Evolutionary conservation across 2,113 vertebrate genomes (phyloP).

Genomic region (Cottus gobio): DNA sequence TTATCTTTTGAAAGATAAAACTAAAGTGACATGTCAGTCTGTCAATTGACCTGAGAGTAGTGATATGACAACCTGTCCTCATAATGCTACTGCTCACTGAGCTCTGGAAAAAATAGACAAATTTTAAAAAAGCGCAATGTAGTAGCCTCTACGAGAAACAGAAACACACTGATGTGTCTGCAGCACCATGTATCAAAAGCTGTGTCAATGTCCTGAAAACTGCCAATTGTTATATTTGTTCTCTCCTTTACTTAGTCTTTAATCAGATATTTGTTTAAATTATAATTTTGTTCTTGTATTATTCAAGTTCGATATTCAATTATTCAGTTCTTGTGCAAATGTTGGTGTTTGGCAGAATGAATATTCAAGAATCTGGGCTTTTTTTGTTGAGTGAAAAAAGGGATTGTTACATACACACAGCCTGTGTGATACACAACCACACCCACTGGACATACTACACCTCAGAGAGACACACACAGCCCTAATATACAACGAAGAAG

Average conservation of each 20-base stretch:
- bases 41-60: neutral
- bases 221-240: neutral
- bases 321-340: neutral
- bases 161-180: neutral
- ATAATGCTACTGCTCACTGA: conserved; percentile 17
- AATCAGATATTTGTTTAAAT: neutral
- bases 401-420: neutral
- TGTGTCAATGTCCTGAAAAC: neutral
- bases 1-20: neutral
- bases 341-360: neutral
- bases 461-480: conserved; percentile 26
- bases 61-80: conserved; percentile 6
- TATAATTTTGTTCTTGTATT: neutral
- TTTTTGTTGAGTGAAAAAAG: neutral
- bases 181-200: neutral
- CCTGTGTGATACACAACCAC: conserved; percentile 14
- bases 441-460: conserved; percentile 12
- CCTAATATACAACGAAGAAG: conserved; percentile 43
- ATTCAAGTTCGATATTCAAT: neutral
- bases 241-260: neutral
- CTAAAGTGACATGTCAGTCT: too few species aligned
- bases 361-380: neutral
- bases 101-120: conserved; percentile 9
- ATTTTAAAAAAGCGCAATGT: neutral
- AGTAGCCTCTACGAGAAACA: neutral